phyloP scores from a whole-genome alignment of 92 coral and sea anemone species.

The Bergia puertoricense region DNA sequence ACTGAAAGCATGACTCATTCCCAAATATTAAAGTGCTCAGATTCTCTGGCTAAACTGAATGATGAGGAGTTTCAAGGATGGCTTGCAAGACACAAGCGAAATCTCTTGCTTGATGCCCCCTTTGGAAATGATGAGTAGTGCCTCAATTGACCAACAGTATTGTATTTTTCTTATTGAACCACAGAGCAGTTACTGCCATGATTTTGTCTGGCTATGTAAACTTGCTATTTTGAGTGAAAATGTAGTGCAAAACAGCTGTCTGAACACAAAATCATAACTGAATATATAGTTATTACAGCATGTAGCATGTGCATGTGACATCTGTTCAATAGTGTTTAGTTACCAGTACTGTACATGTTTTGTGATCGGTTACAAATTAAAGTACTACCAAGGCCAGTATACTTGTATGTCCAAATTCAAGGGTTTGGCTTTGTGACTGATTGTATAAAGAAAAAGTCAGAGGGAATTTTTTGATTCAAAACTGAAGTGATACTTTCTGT shows the following conservation, averaged over 20 bases:
- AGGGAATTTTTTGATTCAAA: background rate
- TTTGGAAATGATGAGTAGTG: conserved; percentile 41
- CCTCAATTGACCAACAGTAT: background rate
- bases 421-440: background rate
- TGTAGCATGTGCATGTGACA: conserved; percentile 1
- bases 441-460: background rate
- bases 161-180: background rate
- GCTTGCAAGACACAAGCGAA: conserved; percentile 58
- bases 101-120: conserved; percentile 62
- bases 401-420: background rate
- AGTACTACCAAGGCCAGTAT: conserved; percentile 5
- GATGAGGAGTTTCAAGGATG: conserved; percentile 59
- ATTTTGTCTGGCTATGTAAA: conserved; percentile 17
- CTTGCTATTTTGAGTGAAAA: conserved; percentile 16
- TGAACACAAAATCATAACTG: conserved; percentile 5
- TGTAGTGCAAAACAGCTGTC: conserved; percentile 6
- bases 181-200: background rate
- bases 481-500: background rate
- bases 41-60: conserved; percentile 51
- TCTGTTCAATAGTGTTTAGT: conserved; percentile 33
- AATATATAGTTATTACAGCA: background rate
- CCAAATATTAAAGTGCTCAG: conserved; percentile 49
- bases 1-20: conserved; percentile 55
- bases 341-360: background rate
- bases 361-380: background rate